Evolutionary conservation across 1,140 invertebrate species (phyloP).

Genomic region (Drosophila serrata): DNA sequence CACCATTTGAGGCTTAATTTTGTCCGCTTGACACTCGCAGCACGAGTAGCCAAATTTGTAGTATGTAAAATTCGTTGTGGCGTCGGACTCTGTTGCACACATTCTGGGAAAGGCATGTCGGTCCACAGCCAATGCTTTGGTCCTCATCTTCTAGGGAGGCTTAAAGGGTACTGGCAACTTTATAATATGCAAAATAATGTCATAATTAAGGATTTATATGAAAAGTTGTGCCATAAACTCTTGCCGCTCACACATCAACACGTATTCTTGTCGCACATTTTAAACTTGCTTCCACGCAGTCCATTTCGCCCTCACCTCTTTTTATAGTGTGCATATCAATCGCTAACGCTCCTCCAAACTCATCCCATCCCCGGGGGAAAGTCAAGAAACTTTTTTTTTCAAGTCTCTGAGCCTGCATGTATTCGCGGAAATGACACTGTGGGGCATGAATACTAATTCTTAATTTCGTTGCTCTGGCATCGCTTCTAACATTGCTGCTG

Average conservation of each 20-base stretch:
- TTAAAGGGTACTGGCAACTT: conserved; percentile 28
- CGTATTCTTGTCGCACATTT: conserved; percentile 50
- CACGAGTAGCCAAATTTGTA: conserved; percentile 62
- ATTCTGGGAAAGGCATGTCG: conserved; percentile 4
- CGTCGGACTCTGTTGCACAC: conserved; percentile 43
- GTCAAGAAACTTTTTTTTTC: conserved; percentile 38
- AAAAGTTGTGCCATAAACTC: conserved; percentile 72
- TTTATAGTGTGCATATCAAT: conserved; percentile 67
- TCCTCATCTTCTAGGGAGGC: conserved; percentile 4
- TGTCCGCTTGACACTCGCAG: conserved; percentile 68
- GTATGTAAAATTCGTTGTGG: conserved; percentile 76
- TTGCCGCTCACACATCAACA: conserved; percentile 26
- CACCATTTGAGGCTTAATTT: conserved; percentile 74
- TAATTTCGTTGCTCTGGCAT: conserved; percentile 67
- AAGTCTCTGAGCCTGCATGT: conserved; percentile 53
- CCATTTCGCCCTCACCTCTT: conserved; percentile 26
- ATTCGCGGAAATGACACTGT: conserved; percentile 81
- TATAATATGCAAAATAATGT: conserved; percentile 79
- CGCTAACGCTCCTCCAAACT: conserved; percentile 21
- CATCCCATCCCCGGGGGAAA: conserved; percentile 14
- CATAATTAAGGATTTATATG: conserved; percentile 80
- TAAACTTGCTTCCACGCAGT: conserved; percentile 56
- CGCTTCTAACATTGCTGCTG: conserved; percentile 34
- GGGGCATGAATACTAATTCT: conserved; percentile 82
- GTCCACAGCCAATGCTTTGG: conserved; percentile 16